Evolutionary conservation across 2,113 vertebrate genomes (phyloP).

Genomic region (Azemiops feae): DNA sequence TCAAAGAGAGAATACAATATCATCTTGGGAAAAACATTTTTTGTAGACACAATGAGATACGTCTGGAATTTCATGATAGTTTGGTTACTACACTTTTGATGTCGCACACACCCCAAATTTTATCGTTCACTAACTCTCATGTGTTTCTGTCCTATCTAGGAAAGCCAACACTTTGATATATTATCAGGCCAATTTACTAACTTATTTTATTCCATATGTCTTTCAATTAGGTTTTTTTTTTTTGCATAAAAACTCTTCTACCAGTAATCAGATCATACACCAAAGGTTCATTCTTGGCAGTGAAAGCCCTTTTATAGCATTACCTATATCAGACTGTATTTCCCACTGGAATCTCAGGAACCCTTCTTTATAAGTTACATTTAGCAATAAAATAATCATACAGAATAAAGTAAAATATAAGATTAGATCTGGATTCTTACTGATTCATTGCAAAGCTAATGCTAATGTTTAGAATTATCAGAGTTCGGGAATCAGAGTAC

Average conservation of each 20-base stretch:
- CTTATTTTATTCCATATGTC: neutral
- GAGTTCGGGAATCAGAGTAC: no score
- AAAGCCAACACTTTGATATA: neutral
- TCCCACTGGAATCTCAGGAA: neutral
- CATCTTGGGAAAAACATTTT: neutral
- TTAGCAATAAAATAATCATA: neutral
- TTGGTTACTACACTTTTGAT: neutral
- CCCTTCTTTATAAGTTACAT: neutral
- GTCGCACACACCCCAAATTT: neutral
- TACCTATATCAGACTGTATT: neutral
- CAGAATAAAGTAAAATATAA: neutral
- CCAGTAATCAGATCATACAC: neutral
- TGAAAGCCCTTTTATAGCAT: neutral
- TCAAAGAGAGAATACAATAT: neutral
- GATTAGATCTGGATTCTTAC: neutral
- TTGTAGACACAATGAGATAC: neutral
- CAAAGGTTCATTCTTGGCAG: neutral
- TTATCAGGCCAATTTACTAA: neutral
- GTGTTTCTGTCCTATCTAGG: neutral
- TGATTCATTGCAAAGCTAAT: neutral
- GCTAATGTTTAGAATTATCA: neutral
- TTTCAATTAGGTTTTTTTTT: neutral
- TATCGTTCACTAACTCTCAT: neutral
- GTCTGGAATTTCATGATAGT: neutral
- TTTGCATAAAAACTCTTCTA: neutral